Evolutionary conservation across 2,888 invertebrate species (phyloP).

Genomic region (Epirrita christyi): DNA sequence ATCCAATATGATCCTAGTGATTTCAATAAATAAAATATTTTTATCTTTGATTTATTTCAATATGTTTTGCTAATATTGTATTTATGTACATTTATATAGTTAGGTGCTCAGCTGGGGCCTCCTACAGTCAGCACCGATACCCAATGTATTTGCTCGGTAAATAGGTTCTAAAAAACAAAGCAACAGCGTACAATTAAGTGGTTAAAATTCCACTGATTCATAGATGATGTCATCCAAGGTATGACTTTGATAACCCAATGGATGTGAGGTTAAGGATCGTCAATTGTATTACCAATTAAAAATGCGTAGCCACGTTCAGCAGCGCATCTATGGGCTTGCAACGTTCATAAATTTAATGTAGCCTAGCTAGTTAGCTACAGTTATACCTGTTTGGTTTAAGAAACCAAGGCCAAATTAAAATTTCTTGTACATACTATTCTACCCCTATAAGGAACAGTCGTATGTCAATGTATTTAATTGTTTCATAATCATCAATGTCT

Average conservation of each 20-base stretch:
- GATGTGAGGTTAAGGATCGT: constrained; percentile 51
- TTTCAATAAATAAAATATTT: too few relatives aligned
- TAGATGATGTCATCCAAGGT: constrained; percentile 61
- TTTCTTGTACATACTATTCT: too few relatives aligned
- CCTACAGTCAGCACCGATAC: background rate
- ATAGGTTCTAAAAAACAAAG: constrained; percentile 30
- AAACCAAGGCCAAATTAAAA: too few relatives aligned
- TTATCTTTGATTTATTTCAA: too few relatives aligned
- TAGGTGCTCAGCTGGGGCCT: background rate
- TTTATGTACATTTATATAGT: background rate
- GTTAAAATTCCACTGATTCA: constrained; percentile 46
- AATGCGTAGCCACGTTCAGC: constrained; percentile 1
- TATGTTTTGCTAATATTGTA: background rate
- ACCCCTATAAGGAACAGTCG: too few relatives aligned
- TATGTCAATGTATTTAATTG: too few relatives aligned
- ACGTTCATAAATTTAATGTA: background rate
- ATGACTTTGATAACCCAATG: constrained; percentile 52
- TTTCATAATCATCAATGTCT: too few relatives aligned
- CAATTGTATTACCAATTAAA: constrained; percentile 16
- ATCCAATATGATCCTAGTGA: too few relatives aligned
- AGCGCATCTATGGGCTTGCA: background rate
- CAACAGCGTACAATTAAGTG: constrained; percentile 44
- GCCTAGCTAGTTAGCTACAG: too few relatives aligned
- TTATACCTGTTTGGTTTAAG: too few relatives aligned
- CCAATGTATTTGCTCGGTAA: background rate